Evolutionary conservation across 35 echinoderm and acorn worm species (phyloP), one percentile per base, ranked within the genome.

Genomic region (Eucidaris tribuloides): DNA sequence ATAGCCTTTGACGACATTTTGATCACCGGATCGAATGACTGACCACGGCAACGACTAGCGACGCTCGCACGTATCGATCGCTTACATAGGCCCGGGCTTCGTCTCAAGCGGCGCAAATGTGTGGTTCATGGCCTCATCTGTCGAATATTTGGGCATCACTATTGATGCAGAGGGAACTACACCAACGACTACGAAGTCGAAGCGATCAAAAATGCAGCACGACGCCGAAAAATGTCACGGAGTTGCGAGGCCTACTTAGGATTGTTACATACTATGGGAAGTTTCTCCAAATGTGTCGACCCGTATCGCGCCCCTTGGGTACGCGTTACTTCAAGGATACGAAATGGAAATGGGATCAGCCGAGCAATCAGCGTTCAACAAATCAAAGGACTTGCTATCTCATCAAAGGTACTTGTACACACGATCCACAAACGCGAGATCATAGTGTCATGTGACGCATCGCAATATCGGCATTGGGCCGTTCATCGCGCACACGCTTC

Each of bases 251-350:
- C 7, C 90, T 83, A 39, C 46, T 94, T 6, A 86, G 87, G 42
- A n/a, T 94, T 25, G 7, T 94, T 0, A 81, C 89, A 22, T 89
- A 94, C 65, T 94, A 94, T 45, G 50, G 61, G 27, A 66, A 76
- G 38, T 94, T 88, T 64, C 49, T 93, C 37, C 85, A 65, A 27
- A 42, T 88, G 31, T 68, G 88, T 23, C 44, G 85, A 68, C 52
- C 68, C 20, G 54, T 58, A 30, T 43, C 88, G 11, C 20, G 56
- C 27, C 84, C 84, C n/a, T 23, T 87, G 13, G 71, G 89, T 81
- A 30, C 56, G 25, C 55, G 88, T 3, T 18, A 85, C 34, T 38
- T 59, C 30, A 83, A 79, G n/a, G 58, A 63, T 38, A 33, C 30
- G 24, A 18, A 32, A 44, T 94, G 85, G 71, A 79, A 58, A n/a